Base-by-base conservation (phyloP, 2,888 invertebrate species). In the Neocrepidodera transversa region DNA sequence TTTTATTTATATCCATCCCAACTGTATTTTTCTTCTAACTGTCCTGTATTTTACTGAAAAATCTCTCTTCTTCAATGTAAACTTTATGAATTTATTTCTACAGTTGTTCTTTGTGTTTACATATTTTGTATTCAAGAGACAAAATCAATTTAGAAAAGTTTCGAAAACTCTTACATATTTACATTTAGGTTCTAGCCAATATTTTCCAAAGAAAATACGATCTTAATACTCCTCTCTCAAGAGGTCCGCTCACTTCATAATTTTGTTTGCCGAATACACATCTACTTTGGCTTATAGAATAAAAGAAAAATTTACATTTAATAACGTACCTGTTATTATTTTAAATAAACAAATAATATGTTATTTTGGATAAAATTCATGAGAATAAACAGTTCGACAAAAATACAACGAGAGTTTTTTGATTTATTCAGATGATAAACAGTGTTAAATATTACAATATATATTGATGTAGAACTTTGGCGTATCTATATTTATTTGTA, bases 71-170 rank as follows among this genome's bases (percentile, higher is more conserved):
- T 38, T 38, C 17, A 38, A 38, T 5, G 17, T 17, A 38, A 38
- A 38, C 38, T 38, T 38, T 13, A 28, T 51, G 40, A 42, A 28
- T 42, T 50, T 51, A 51, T 51, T 51, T 30, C 51, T 42, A 28
- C n/a, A 51, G 40, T 51, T 51, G 42, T 42, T 38, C 51, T 54
- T 54, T 54, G 54, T 54, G 54, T 54, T 45, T 54, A 45, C 36
- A 45, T 54, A 47, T 54, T 54, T 36, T 28, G 45, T 54, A 54
- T 54, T 54, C 54, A 38, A 11, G 14, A 54, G 54, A 42, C 45
- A n/a, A 30, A 54, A 54, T 54, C 54, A 54, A 54, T 54, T 54
- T 45, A 26, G 23, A 35, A 45, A 54, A 45, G 45, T 54, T 47
- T 36, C 13, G 11, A 16, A 47, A 54, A 54, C 54, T 54, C 35